A percentile compares a stretch with the other conserved stretches of the same genome.
These are phyloP conservation scores for Tychaedon coryphoeus DNA, from an alignment of 2,113 vertebrate species.

Conservation along the genomic window DNA sequence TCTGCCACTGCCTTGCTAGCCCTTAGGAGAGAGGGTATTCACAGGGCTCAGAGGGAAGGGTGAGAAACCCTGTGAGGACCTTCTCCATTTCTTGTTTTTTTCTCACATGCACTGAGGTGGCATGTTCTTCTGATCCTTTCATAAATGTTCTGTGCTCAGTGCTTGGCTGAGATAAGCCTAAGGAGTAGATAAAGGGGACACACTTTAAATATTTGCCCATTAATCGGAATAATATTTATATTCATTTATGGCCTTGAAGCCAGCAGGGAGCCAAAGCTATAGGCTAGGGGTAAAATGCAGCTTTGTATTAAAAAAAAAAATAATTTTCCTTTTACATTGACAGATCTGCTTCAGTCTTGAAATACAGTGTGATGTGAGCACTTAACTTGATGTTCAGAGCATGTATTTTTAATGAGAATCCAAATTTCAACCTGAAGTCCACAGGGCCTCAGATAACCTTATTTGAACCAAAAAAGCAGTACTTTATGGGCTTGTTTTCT, in stretches of 20 bases:
- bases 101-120: background rate
- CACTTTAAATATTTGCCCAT: background rate
- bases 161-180: background rate
- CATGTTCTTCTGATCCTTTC: background rate
- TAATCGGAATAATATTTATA: background rate
- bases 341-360: background rate
- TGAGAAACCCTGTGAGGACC: background rate
- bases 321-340: background rate
- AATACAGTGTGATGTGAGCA: background rate
- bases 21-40: rapidly evolving
- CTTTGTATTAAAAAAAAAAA: background rate
- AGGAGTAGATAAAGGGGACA: background rate
- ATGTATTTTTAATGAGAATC: constrained; percentile 24
- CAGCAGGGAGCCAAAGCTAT: background rate
- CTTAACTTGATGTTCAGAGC: background rate
- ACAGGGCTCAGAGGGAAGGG: background rate
- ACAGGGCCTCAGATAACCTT: background rate
- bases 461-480: background rate
- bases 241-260: background rate
- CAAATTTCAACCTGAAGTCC: background rate
- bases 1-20: background rate
- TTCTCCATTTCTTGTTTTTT: background rate
- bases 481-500: background rate
- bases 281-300: background rate
- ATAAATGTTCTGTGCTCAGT: background rate